Conservation (phyloP, 2,888 invertebrate species). For the Strigamia maritima region DNA sequence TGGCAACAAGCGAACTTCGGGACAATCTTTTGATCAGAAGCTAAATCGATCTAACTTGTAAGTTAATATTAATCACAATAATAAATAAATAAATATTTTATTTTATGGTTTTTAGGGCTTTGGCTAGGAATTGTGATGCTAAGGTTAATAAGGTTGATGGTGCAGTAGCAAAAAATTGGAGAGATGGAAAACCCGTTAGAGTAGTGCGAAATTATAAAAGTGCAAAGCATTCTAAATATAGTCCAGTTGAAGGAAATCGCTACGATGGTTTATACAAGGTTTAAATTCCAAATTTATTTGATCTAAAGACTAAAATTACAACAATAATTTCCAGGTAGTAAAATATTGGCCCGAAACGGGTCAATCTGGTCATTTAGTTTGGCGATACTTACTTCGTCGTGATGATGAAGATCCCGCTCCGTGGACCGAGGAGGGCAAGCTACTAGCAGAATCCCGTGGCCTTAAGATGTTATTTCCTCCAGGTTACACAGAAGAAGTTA, state of each 20-base stretch:
- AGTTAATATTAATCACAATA: constrained; percentile 41
- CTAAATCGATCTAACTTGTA: constrained; percentile 73
- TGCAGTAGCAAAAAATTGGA: constrained; percentile 69
- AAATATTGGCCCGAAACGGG: constrained; percentile 77
- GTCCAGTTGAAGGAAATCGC: constrained; percentile 66
- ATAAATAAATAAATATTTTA: background rate
- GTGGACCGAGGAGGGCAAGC: constrained; percentile 69
- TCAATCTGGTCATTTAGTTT: constrained; percentile 72
- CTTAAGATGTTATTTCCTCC: constrained; percentile 48
- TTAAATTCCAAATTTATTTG: constrained; percentile 31
- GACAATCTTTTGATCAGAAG: constrained; percentile 73
- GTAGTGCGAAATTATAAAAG: constrained; percentile 74
- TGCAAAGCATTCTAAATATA: constrained; percentile 70
- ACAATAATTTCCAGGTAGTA: constrained; percentile 58
- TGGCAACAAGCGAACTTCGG: constrained; percentile 75
- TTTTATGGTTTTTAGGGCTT: constrained; percentile 58
- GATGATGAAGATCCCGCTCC: constrained; percentile 77
- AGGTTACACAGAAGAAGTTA: background rate
- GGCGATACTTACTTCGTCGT: constrained; percentile 71
- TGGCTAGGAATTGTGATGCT: constrained; percentile 75
- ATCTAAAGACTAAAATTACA: no score
- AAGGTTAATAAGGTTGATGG: constrained; percentile 64
- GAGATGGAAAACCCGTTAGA: constrained; percentile 69
- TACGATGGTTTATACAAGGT: constrained; percentile 83
- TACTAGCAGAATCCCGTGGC: constrained; percentile 53